These are phyloP conservation scores for Acrossocheilus fasciatus DNA, from an alignment of 2,797 vertebrate genomes.

Conservation along the genomic window DNA sequence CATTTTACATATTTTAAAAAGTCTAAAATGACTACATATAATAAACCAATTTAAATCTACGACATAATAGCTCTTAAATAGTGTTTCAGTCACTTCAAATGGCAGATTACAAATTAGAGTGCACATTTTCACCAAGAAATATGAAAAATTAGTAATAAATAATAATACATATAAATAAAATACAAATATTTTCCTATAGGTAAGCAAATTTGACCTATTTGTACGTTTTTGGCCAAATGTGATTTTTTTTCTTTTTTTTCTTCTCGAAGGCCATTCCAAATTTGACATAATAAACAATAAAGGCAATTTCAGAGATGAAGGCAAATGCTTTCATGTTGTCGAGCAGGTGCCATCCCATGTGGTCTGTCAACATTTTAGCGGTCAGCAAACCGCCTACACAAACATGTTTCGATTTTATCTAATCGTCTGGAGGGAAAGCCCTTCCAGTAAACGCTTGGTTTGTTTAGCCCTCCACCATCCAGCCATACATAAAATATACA, in stretches of 20 bases:
- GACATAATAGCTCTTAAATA: too few relatives aligned
- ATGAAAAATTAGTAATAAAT: too few relatives aligned
- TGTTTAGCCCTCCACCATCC: conserved; percentile 58
- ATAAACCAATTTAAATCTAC: too few relatives aligned
- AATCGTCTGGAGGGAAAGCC: conserved; percentile 61
- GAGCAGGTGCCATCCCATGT: conserved; percentile 62
- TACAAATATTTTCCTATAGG: background rate
- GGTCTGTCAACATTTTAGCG: conserved; percentile 58
- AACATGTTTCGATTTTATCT: conserved; percentile 66
- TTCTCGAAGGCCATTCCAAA: background rate
- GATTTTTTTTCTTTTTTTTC: background rate
- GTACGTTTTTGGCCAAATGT: background rate
- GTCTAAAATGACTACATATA: too few relatives aligned
- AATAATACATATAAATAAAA: background rate
- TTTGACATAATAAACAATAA: conserved; percentile 8
- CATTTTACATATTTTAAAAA: too few relatives aligned
- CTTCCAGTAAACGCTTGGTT: conserved; percentile 64
- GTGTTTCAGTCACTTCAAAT: too few relatives aligned
- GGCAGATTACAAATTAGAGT: too few relatives aligned
- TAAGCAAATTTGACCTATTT: background rate
- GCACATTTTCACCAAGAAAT: too few relatives aligned
- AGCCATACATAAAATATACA: conserved; percentile 64
- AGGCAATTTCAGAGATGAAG: background rate
- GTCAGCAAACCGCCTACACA: conserved; percentile 50
- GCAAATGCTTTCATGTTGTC: conserved; percentile 33